Evolutionary conservation across 1,140 invertebrate species (phyloP), one percentile per base, ranked within the genome.

Genomic region (Tyrophagus putrescentiae): DNA sequence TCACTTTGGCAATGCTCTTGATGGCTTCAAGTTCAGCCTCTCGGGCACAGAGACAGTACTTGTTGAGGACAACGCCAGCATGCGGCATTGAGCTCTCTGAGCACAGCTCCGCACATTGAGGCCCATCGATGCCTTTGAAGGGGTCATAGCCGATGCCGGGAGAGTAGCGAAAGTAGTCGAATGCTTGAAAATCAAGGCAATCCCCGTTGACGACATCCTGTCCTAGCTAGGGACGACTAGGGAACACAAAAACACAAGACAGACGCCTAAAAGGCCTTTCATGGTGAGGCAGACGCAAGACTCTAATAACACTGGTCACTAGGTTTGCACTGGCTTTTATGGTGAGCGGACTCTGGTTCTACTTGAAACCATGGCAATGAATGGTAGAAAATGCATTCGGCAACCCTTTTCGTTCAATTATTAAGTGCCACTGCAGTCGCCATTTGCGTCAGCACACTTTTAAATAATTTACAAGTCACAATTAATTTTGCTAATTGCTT

Each of bases 131-230:
- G 11, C 57, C 42, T 28, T 34, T 61, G 4, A 16, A 23, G 0
- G 65, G 65, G 59, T 66, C 62, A 41, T 67, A 67, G n/a, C 65
- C 62, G n/a, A 2, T 13, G 29, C 65, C 65, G 0, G 66, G 66
- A n/a, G 66, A 66, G 21, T 61, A 62, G 21, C 59, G 60, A 28
- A 67, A 67, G 29, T 59, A 64, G 4, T 65, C 63, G 11, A 60
- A 58, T 13, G 65, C 60, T 21, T 64, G 60, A 18, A 62, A 21
- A 21, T 44, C 54, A 5, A 66, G 56, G 54, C 66, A 67, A 23
- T 66, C 64, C 4, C 66, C 66, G 41, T 67, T 27, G 4, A 48
- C 6, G 7, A 48, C 45, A 9, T 48, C 45, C 31, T 48, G 45
- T 7, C 36, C 36, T 13, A 39, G n/a, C n/a, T n/a, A n/a, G n/a